These are phyloP conservation scores for Gymnocypris eckloni DNA, from an alignment of 2,797 vertebrate species.

Conservation along the genomic window DNA sequence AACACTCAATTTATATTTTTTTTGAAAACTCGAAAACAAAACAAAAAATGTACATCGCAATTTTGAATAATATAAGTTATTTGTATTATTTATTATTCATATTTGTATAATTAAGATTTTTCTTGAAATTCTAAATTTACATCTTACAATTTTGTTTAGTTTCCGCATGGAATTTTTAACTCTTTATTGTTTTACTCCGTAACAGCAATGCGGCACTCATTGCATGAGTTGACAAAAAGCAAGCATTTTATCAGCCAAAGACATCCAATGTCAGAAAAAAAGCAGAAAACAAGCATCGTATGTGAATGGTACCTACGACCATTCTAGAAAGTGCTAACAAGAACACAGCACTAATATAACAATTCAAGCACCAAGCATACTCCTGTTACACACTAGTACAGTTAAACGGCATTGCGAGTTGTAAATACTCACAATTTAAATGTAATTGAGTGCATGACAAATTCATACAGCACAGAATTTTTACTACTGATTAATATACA, in stretches of 20 bases:
- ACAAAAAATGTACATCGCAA: too few relatives aligned
- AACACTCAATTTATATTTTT: neutral
- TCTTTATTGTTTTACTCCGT: neutral
- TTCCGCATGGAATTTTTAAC: neutral
- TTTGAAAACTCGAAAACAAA: too few relatives aligned
- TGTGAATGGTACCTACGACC: neutral
- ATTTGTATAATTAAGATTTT: neutral
- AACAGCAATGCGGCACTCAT: neutral
- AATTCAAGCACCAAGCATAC: neutral
- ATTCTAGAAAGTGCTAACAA: neutral
- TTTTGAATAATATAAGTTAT: too few relatives aligned
- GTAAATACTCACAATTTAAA: neutral
- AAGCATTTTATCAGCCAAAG: neutral
- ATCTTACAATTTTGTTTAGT: neutral
- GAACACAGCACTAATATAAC: neutral
- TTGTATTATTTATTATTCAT: too few relatives aligned
- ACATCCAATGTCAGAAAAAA: neutral
- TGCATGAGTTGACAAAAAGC: fast-evolving
- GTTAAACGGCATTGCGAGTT: neutral
- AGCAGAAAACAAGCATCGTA: neutral
- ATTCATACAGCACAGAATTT: neutral
- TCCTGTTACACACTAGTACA: neutral
- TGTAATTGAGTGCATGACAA: neutral
- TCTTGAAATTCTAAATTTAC: neutral
- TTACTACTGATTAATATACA: neutral